A percentile compares a stretch with the other conserved stretches of the same genome.
Conservation (phyloP, 2,888 invertebrate genomes). For the Lordiphosa fenestrarum region DNA sequence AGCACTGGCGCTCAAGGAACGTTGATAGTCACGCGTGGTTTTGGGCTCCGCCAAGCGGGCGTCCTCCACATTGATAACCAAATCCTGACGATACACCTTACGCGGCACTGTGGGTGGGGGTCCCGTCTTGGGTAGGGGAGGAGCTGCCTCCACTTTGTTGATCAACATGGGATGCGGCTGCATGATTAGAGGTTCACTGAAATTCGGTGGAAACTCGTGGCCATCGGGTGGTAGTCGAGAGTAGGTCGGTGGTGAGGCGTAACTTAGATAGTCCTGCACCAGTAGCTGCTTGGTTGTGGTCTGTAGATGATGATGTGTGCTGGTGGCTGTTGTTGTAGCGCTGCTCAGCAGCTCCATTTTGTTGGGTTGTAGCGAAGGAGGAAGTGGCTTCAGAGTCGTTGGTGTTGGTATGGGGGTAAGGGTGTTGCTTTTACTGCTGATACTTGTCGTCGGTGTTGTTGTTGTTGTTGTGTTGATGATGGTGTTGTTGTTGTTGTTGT, state of each 20-base stretch:
- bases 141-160: slow-evolving; percentile 48
- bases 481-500: slow-evolving; percentile 42
- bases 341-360: slow-evolving; percentile 78
- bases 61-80: slow-evolving; percentile 79
- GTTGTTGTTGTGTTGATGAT: slow-evolving; percentile 31
- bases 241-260: slow-evolving; percentile 78
- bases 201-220: slow-evolving; percentile 80
- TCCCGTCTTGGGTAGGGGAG: slow-evolving; percentile 79
- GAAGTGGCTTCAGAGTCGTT: slow-evolving; percentile 24
- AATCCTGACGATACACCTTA: slow-evolving; percentile 79
- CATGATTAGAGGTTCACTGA: slow-evolving; percentile 79
- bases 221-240: slow-evolving; percentile 81
- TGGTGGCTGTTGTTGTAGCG: slow-evolving; percentile 45
- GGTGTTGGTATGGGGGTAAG: slow-evolving; percentile 19
- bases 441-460: slow-evolving; percentile 15
- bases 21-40: slow-evolving; percentile 70
- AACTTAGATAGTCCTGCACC: slow-evolving; percentile 79
- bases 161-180: slow-evolving; percentile 51
- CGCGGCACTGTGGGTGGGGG: slow-evolving; percentile 78
- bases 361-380: slow-evolving; percentile 38
- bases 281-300: slow-evolving; percentile 74
- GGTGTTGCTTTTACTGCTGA: slow-evolving; percentile 14
- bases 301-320: slow-evolving; percentile 39
- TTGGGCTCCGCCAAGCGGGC: slow-evolving; percentile 48
- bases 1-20: slow-evolving; percentile 74